phyloP scores from a whole-genome alignment of 2,113 vertebrate species.

The Nothocercus julius region DNA sequence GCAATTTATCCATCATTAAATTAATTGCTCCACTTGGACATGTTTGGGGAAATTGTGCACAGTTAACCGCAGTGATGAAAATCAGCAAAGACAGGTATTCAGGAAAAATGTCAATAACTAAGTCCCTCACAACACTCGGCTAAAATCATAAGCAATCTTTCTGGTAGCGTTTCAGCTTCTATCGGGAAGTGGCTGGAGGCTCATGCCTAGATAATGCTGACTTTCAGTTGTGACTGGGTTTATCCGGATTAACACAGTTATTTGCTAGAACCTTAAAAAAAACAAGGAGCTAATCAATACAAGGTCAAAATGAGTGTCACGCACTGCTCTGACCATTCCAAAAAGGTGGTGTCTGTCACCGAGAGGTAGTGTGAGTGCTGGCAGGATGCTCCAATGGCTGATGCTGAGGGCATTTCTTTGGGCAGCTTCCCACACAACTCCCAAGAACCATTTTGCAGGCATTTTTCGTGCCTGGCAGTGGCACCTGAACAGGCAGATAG shows the following conservation, averaged over 20 bases:
- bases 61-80: neutral
- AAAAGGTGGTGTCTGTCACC: slow-evolving; percentile 59
- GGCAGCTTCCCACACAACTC: neutral
- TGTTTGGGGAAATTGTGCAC: neutral
- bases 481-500: neutral
- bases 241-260: slow-evolving; percentile 64
- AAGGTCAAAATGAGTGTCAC: slow-evolving; percentile 56
- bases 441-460: neutral
- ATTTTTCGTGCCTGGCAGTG: neutral
- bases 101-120: neutral
- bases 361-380: slow-evolving; percentile 38
- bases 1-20: neutral
- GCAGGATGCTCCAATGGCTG: neutral
- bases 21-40: neutral
- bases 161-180: neutral
- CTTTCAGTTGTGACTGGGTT: slow-evolving; percentile 47
- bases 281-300: slow-evolving; percentile 60
- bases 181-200: neutral
- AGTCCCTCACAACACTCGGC: neutral
- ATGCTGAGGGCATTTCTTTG: neutral
- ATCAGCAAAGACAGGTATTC: neutral
- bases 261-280: slow-evolving; percentile 59
- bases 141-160: slow-evolving; percentile 11
- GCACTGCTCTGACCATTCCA: slow-evolving; percentile 31
- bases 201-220: slow-evolving; percentile 35